Evolutionary conservation across 2,113 vertebrate species (phyloP).

Genomic region (Columba janthina): DNA sequence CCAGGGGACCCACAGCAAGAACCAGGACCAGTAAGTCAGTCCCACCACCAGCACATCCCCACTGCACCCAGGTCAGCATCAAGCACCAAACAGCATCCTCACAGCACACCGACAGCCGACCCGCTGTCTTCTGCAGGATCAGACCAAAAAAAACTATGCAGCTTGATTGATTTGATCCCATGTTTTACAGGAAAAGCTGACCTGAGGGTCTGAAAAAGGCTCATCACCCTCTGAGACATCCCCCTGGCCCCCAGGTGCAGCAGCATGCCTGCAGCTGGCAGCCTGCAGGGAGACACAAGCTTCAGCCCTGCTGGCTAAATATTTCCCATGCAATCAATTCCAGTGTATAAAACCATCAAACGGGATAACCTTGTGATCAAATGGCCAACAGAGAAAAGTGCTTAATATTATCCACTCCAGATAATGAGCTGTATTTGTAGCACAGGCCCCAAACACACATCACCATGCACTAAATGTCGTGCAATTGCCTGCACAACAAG

Average conservation of each 20-base stretch:
- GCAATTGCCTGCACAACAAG: slow-evolving; percentile 23
- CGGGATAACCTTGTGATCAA: slow-evolving; percentile 60
- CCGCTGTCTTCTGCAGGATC: not conserved
- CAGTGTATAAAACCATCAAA: slow-evolving; percentile 38
- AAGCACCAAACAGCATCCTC: not conserved
- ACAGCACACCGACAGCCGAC: no score
- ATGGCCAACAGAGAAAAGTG: slow-evolving; percentile 56
- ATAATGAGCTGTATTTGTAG: slow-evolving; percentile 55
- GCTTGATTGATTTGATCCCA: not conserved
- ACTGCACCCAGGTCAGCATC: not conserved
- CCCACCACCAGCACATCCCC: no score
- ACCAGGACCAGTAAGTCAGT: not conserved
- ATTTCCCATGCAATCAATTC: slow-evolving; percentile 57
- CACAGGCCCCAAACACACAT: slow-evolving; percentile 47
- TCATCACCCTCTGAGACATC: not conserved
- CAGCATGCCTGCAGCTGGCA: not conserved
- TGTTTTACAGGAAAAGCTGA: not conserved
- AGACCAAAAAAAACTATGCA: not conserved
- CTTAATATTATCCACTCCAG: slow-evolving; percentile 62
- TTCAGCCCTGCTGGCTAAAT: not conserved
- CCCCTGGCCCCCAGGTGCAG: not conserved
- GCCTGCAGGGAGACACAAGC: not conserved
- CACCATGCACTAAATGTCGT: not conserved
- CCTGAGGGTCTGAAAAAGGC: not conserved
- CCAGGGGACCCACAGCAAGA: not conserved